Evolutionary conservation across 2,888 invertebrate species (phyloP).

Genomic region (Leptinotarsa haldemani): DNA sequence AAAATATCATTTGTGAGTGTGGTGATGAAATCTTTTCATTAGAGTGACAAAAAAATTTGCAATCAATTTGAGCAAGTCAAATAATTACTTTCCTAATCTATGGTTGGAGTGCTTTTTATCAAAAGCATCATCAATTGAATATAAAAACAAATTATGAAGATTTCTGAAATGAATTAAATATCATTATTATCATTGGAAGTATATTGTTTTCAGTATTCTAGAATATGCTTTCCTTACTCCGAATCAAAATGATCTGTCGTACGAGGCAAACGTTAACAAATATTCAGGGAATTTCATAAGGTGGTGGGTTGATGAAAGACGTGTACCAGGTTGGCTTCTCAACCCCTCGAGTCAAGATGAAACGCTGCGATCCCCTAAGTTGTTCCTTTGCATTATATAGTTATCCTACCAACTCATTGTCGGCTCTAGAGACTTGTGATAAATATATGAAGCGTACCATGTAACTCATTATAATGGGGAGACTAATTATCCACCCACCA

Average conservation of each 20-base stretch:
- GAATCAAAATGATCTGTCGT: neutral
- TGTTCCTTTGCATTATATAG: conserved; percentile 55
- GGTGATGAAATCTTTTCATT: too few species aligned
- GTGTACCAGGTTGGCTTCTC: conserved; percentile 21
- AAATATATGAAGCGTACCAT: conserved; percentile 60
- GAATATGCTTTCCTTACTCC: neutral
- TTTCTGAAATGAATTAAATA: too few species aligned
- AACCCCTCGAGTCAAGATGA: conserved; percentile 38
- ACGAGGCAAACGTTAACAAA: conserved; percentile 4
- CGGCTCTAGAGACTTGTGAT: conserved; percentile 60
- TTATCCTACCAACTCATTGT: conserved; percentile 57
- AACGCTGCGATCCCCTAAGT: conserved; percentile 42
- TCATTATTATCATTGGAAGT: too few species aligned
- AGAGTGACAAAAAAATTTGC: too few species aligned
- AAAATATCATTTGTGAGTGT: too few species aligned
- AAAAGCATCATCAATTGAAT: too few species aligned
- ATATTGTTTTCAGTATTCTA: too few species aligned
- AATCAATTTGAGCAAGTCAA: too few species aligned
- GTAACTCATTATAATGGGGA: conserved; percentile 61
- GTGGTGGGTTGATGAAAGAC: conserved; percentile 4
- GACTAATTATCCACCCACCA: conserved; percentile 45
- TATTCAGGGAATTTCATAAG: conserved; percentile 4
- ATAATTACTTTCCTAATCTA: too few species aligned
- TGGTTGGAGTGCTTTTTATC: too few species aligned
- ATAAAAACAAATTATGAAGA: too few species aligned